A percentile compares a stretch with the other conserved stretches of the same genome.
Conservation (phyloP, 2,797 vertebrate genomes). For the Alectoris magna region DNA sequence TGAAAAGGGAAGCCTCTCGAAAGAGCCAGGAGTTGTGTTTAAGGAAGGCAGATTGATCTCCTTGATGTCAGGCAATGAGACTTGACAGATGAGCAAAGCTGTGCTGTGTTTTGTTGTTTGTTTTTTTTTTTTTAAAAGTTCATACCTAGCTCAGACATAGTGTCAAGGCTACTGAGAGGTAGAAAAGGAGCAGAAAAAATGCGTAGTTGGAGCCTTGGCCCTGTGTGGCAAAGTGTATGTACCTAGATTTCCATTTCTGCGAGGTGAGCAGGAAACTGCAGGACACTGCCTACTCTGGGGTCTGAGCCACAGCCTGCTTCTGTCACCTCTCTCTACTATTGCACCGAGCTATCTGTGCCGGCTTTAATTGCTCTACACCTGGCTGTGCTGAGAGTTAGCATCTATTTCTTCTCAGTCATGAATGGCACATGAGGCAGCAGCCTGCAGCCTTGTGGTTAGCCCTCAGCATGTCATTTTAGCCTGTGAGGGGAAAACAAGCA, state of each 20-base stretch:
- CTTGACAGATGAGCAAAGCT: conserved; percentile 41
- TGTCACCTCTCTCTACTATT: neutral
- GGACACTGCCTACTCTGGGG: neutral
- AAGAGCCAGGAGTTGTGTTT: conserved; percentile 45
- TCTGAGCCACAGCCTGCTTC: neutral
- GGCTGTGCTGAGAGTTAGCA: neutral
- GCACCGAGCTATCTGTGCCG: neutral
- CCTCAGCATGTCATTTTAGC: neutral
- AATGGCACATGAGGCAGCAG: neutral
- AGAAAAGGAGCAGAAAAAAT: neutral
- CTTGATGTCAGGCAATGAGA: conserved; percentile 28
- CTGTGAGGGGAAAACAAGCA: neutral
- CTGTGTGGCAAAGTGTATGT: neutral
- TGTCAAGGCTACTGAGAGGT: neutral
- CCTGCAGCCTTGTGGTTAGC: neutral
- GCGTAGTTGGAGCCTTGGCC: neutral
- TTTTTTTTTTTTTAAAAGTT: neutral
- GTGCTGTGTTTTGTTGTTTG: too few species aligned
- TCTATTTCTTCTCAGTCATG: neutral
- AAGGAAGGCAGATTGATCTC: conserved; percentile 50
- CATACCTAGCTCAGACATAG: neutral
- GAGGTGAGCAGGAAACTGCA: neutral
- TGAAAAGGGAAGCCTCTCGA: conserved; percentile 39
- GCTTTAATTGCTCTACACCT: neutral
- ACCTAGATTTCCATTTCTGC: neutral